Base-by-base conservation (phyloP, 2,888 invertebrate genomes). In the Tipula unca region DNA sequence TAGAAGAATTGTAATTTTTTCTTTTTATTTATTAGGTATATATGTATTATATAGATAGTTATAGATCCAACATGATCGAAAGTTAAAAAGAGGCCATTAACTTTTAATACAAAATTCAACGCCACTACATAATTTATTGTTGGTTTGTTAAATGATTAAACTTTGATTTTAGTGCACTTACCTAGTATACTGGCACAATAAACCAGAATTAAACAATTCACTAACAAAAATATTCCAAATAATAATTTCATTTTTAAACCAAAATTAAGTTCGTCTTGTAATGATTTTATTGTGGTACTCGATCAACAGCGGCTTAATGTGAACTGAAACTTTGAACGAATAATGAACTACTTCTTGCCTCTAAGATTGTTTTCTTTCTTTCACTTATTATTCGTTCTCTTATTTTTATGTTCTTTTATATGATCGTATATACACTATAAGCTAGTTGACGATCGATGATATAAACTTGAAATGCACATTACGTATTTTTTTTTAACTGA, bases 111-210 rank as follows among this genome's bases (percentile, higher is more conserved):
- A 25, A 54, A 25, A 10, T 10, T 69, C 10, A 25, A 69, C 13
- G 69, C 13, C 25, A 25, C 14, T n/a, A 20, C 69, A 20, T 8
- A 69, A 25, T 69, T 32, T 32, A 6, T 6, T 32, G 6, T 4
- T 32, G 3, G 25, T 20, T 54, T 54, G 48, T 48, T 69, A 69
- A 69, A 17, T 17, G 48, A 8, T 54, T 17, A 17, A 17, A 54
- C 48, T 17, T 6, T 54, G 48, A 54, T 17, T 17, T 13, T 6
- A 29, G 14, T 32, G n/a, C 17, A 83, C 35, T 83, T 83, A 83
- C 83, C 83, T 83, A 83, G 35, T n/a, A 83, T 83, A 35, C 83
- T 83, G n/a, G 83, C 83, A 83, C 83, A 83, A 83, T 83, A 83
- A 32, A 83, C 83, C 8, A 83, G 0, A 83, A 83, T 0, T 83